Conservation (phyloP, 2,797 vertebrate species). For the Brotula barbata region DNA sequence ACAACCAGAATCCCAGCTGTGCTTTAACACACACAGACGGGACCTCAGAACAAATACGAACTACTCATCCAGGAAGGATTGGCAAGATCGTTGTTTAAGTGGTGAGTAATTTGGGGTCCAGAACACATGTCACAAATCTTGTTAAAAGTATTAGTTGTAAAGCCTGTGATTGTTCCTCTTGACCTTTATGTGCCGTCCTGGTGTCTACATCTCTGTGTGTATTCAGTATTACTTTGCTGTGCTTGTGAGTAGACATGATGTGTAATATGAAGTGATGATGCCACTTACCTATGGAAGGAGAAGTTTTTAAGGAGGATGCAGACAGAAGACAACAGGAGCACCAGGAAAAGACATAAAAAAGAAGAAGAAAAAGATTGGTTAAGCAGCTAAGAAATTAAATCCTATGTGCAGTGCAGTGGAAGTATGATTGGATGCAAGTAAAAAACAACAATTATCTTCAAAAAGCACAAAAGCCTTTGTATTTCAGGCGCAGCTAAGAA, state of each 20-base stretch:
- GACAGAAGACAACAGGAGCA: constrained; percentile 16
- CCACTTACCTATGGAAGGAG: constrained; percentile 70
- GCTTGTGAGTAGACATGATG: too few relatives aligned
- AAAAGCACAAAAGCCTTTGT: constrained; percentile 2
- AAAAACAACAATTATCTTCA: constrained; percentile 12
- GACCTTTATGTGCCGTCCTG: constrained; percentile 20
- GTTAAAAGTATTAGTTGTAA: constrained; percentile 67
- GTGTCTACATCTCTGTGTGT: constrained; percentile 42
- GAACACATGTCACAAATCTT: constrained; percentile 75
- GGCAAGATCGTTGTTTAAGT: constrained; percentile 62
- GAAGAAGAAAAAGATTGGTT: constrained; percentile 27
- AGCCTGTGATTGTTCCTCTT: constrained; percentile 31
- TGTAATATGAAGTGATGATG: background rate
- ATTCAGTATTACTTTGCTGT: background rate
- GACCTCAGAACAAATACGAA: constrained; percentile 77
- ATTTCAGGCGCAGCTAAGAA: constrained; percentile 44
- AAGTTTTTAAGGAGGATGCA: constrained; percentile 6
- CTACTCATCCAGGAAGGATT: constrained; percentile 62
- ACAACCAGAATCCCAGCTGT: constrained; percentile 73
- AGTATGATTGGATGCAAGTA: constrained; percentile 23
- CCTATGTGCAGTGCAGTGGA: too few relatives aligned
- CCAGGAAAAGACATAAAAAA: constrained; percentile 38
- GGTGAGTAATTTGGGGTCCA: constrained; percentile 63
- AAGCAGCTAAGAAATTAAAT: too few relatives aligned
- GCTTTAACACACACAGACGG: constrained; percentile 77